phyloP scores from a whole-genome alignment of 2,113 vertebrate species.

The Microtus ochrogaster region DNA sequence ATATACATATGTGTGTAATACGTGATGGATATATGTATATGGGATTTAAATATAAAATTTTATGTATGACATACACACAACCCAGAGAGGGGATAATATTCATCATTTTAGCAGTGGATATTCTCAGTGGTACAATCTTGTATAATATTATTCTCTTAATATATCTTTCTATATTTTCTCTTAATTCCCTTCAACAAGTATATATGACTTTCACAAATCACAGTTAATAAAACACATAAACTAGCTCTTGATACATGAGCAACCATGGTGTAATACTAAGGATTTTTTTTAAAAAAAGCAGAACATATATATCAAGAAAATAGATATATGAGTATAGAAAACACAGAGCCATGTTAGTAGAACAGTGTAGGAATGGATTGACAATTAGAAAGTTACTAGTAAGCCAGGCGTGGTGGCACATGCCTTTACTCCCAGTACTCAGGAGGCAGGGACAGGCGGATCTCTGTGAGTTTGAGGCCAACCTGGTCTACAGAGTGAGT shows the following conservation, averaged over 20 bases:
- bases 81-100: conserved; percentile 20
- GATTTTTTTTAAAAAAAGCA: neutral
- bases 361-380: neutral
- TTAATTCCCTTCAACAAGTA: conserved; percentile 15
- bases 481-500: too few relatives aligned
- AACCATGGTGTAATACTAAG: conserved; percentile 27
- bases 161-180: conserved; percentile 22
- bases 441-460: too few relatives aligned
- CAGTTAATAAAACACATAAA: conserved; percentile 35
- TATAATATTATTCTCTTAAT: conserved; percentile 25
- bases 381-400: conserved; percentile 21
- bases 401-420: neutral
- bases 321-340: neutral
- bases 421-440: too few relatives aligned
- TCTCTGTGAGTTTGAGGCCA: too few relatives aligned
- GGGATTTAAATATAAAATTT: neutral
- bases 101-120: neutral
- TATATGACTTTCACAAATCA: conserved; percentile 1
- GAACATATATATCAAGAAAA: neutral
- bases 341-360: conserved; percentile 15
- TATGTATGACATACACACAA: conserved; percentile 17
- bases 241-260: conserved; percentile 14
- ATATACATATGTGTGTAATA: neutral
- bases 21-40: neutral
- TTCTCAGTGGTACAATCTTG: conserved; percentile 26